Conservation (phyloP, 2,797 vertebrate genomes). For the Cichlasoma orientale region DNA sequence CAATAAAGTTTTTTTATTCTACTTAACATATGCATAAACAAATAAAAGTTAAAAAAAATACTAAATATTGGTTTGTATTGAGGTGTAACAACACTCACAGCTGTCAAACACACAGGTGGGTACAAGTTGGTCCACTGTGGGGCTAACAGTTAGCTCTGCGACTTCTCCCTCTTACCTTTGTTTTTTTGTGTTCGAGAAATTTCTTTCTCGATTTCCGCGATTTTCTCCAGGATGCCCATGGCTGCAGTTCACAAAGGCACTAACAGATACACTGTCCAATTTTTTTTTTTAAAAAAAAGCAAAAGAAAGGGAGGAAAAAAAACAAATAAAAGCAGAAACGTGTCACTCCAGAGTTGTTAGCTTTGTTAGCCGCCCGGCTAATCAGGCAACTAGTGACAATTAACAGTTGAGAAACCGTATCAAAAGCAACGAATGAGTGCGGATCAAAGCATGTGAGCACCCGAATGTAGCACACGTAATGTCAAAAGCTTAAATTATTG, state of each 20-base stretch:
- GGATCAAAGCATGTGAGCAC: rapidly evolving
- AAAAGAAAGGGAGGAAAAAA: background rate
- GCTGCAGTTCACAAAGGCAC: conserved; percentile 6
- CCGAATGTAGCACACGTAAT: background rate
- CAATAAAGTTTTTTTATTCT: background rate
- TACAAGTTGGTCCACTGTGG: background rate
- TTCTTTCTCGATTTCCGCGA: conserved; percentile 95
- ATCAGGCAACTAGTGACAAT: conserved; percentile 15
- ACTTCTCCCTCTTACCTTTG: conserved; percentile 84
- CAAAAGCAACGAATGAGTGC: background rate
- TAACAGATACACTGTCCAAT: conserved; percentile 32
- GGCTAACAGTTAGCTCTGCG: conserved; percentile 21
- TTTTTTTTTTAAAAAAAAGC: no score
- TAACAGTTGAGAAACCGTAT: conserved; percentile 24
- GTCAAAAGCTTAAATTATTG: conserved; percentile 1
- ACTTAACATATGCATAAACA: background rate
- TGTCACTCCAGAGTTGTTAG: conserved; percentile 60
- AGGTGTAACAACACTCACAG: background rate
- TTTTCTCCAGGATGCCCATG: conserved; percentile 97
- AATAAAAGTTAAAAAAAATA: background rate
- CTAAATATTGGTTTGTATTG: background rate
- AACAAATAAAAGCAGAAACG: conserved; percentile 51
- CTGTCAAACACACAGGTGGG: background rate
- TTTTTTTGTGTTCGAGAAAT: conserved; percentile 98
- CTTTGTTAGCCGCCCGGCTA: conserved; percentile 61